Evolutionary conservation across 1,140 invertebrate species (phyloP), one percentile per base, ranked within the genome.

Genomic region (Papilio polytes): DNA sequence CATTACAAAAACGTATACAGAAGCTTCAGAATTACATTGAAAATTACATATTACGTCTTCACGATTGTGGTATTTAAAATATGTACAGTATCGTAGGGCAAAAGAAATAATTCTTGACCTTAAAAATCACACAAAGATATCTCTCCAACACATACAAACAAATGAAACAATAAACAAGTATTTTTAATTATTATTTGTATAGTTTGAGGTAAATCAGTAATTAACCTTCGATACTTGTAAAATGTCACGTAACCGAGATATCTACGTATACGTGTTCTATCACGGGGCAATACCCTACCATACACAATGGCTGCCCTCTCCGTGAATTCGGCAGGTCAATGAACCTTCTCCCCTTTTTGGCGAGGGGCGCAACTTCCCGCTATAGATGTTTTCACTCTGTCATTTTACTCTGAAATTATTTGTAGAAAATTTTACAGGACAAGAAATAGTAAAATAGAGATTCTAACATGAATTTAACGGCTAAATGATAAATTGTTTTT

Each of bases 341-440:
- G 74, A 20, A 76, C 74, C 22, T 46, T 76, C 74, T 76, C 74
- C 74, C 74, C 22, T 76, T 15, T 76, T 76, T 76, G 44, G 74
- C 74, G 46, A 76, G 74, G 74, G 74, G 20, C 46, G 74, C 74
- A 76, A 76, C 41, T 3, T 1, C 36, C 36, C 41, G 20, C 7
- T 76, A 76, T 44, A 53, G 44, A 48, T 46, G 74, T 26, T 76
- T 53, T 31, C 51, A 76, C 26, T 26, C 46, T 36, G 74, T 9
- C 20, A 46, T 51, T 51, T 48, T 7, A 53, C 46, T 44, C 74
- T 13, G 20, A 76, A 76, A 22, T 20, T 20, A 20, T 46, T 44
- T 31, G 26, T 31, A 31, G 13, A 31, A 70, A 31, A 70, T 13
- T 70, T 70, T 26, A 13, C 10, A 15, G 63, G 15, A 31, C 18